Evolutionary conservation across 2,113 vertebrate genomes (phyloP).

Genomic region (Pheucticus melanocephalus): DNA sequence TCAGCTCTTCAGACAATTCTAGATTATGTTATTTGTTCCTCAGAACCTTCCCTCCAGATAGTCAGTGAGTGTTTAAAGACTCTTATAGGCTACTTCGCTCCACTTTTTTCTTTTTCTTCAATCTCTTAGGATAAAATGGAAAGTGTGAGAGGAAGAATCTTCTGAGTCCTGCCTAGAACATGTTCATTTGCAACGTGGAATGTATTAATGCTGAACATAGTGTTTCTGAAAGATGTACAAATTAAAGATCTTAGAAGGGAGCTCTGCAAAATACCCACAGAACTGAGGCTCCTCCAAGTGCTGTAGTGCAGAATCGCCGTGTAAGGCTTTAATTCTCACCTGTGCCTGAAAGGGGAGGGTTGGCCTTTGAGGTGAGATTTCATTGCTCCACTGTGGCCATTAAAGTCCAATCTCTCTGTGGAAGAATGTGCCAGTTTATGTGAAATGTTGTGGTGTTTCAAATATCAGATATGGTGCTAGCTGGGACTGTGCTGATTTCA

Average conservation of each 20-base stretch:
- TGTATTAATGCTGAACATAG: neutral
- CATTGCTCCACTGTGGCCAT: neutral
- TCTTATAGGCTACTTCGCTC: neutral
- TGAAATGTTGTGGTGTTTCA: neutral
- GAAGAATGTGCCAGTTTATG: neutral
- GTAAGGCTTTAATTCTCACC: neutral
- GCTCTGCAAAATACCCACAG: neutral
- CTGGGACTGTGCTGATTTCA: neutral
- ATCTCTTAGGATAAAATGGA: neutral
- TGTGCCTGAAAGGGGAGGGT: neutral
- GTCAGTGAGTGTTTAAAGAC: neutral
- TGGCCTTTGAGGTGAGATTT: neutral
- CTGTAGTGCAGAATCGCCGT: accelerated
- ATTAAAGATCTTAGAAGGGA: neutral
- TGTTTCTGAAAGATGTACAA: neutral
- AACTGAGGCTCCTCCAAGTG: neutral
- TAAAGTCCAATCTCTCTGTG: neutral
- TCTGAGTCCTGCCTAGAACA: neutral
- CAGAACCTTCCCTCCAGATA: neutral
- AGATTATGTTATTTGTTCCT: neutral
- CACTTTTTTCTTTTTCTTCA: neutral
- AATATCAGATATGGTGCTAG: constrained; percentile 1
- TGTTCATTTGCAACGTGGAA: neutral
- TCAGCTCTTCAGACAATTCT: neutral
- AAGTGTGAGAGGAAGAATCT: neutral